Percentiles rank a stretch among this genome's conserved stretches.
Conservation (phyloP, 2,113 vertebrate species). For the Clarias magur region DNA sequence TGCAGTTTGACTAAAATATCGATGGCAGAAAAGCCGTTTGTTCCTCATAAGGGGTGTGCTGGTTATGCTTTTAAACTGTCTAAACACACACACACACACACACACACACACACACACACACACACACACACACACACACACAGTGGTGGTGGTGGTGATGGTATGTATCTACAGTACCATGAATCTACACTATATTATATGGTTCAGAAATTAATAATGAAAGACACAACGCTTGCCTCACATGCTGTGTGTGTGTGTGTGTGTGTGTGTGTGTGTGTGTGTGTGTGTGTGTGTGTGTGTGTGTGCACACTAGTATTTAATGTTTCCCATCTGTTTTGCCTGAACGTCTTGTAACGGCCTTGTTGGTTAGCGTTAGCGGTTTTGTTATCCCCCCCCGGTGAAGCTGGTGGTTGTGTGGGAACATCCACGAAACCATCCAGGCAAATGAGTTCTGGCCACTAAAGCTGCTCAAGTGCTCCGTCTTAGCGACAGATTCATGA, state of each 20-base stretch:
- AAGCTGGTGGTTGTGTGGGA: constrained; percentile 43
- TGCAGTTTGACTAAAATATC: constrained; percentile 1
- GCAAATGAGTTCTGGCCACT: constrained; percentile 22
- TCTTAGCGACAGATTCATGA: constrained; percentile 32
- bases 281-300: not conserved
- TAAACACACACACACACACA: constrained; percentile 4
- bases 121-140: not conserved
- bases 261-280: constrained; percentile 9
- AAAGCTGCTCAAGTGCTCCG: not conserved
- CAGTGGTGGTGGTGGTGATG: not conserved
- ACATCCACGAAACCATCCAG: constrained; percentile 37
- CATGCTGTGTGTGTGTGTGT: constrained; percentile 21
- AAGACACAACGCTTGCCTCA: constrained; percentile 24
- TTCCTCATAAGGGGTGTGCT: constrained; percentile 23
- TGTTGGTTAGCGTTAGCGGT: constrained; percentile 40
- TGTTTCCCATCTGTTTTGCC: constrained; percentile 53
- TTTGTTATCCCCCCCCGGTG: constrained; percentile 25
- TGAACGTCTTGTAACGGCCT: constrained; percentile 15
- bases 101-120: not conserved
- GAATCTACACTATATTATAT: constrained; percentile 13
- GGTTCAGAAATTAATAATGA: constrained; percentile 31
- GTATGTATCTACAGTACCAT: not conserved
- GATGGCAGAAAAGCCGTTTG: constrained; percentile 23
- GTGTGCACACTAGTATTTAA: constrained; percentile 37
- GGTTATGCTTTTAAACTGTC: not conserved